Evolutionary conservation across 2,797 vertebrate genomes (phyloP), one percentile per base, ranked within the genome.

Genomic region (Sebastes trivittatus): DNA sequence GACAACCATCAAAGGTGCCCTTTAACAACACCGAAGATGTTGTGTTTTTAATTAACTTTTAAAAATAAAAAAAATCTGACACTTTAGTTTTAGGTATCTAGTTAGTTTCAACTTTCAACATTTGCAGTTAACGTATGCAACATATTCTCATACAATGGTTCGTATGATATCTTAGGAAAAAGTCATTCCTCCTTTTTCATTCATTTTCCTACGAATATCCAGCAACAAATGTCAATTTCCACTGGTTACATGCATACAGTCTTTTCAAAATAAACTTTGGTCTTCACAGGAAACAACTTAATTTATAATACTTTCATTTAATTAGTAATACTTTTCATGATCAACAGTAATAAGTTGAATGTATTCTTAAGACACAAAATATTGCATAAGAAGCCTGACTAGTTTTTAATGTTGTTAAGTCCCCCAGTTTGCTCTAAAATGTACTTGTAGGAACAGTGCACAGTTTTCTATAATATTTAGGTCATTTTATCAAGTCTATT

Each of bases 401-500:
- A n/a, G 29, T 54, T 59, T 9, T 59, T 11, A 71, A 29, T 59
- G 20, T 36, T 25, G 16, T 70, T 23, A 55, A 18, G 9, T 64
- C 23, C 0, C 1, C 22, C 13, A 38, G 23, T 66, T 42, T 77
- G 9, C 60, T 66, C 5, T n/a, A 7, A 11, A 42, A 23, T 58
- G 11, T 27, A 61, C 36, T 7, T 75, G 11, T 73, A 11, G 11
- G 4, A 32, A 73, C 2, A 29, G 20, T 49, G 60, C 59, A 62
- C 18, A 38, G 30, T 68, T 49, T 68, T 54, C 4, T 49, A 60
- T 69, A 27, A 66, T 70, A 64, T 59, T 27, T 30, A 52, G 76
- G 70, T 67, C 6, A 78, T 83, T 82, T 55, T 61, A 80, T 72
- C 4, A 67, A 54, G 36, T 79, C 29, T 68, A 29, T 61, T 27